Evolutionary conservation across 2,888 invertebrate species (phyloP).

Genomic region (Drosophila austrosaltans): DNA sequence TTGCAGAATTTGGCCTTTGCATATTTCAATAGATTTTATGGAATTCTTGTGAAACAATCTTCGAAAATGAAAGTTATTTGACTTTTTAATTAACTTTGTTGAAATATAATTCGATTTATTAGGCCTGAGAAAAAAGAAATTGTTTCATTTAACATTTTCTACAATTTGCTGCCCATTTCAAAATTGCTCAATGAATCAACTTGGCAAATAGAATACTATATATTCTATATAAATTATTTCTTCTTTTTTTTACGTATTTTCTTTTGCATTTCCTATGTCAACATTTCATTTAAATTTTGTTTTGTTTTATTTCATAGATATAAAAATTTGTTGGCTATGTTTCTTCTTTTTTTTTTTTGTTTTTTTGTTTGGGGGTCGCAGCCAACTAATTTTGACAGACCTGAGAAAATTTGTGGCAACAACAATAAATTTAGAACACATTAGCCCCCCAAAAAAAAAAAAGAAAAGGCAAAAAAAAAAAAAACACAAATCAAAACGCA

Average conservation of each 20-base stretch:
- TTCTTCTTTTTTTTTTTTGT: conserved; percentile 24
- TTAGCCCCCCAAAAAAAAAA: conserved; percentile 12
- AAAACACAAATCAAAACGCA: not conserved
- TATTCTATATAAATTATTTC: conserved; percentile 16
- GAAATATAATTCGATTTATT: not conserved
- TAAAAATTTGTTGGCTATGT: conserved; percentile 28
- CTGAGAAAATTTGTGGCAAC: conserved; percentile 14
- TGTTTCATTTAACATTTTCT: not conserved
- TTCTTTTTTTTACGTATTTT: conserved; percentile 3
- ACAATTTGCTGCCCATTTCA: not conserved
- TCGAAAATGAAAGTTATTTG: not conserved
- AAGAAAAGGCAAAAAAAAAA: not conserved
- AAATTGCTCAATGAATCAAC: conserved; percentile 15
- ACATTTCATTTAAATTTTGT: conserved; percentile 10
- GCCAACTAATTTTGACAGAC: conserved; percentile 31
- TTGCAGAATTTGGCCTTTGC: no score
- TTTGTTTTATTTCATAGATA: conserved; percentile 1
- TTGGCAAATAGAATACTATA: conserved; percentile 21
- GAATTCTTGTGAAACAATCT: not conserved
- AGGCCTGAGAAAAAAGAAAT: not conserved
- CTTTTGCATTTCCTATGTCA: conserved; percentile 26
- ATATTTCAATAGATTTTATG: not conserved
- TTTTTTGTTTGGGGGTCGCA: conserved; percentile 34
- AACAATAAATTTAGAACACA: conserved; percentile 41
- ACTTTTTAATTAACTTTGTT: not conserved